Percentiles rank a stretch among this genome's conserved stretches.
Conservation (phyloP, 2,888 invertebrate genomes). For the Pterobdella sp. region DNA sequence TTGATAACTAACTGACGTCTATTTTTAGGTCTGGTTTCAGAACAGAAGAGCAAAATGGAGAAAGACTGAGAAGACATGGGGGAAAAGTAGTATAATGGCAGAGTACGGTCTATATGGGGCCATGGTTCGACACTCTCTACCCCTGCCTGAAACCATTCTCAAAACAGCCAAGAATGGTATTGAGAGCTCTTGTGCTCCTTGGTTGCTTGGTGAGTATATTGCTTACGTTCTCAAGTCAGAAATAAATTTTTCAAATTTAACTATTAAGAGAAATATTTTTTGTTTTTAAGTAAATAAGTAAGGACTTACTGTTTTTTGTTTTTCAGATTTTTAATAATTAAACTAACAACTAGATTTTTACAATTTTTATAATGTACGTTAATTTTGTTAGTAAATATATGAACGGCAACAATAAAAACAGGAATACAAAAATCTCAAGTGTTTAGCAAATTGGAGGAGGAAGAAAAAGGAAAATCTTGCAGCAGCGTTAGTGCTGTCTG, state of each 20-base stretch:
- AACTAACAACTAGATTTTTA: no score
- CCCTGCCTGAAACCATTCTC: constrained; percentile 93
- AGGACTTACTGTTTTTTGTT: no score
- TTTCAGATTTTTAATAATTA: no score
- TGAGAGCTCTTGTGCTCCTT: constrained; percentile 78
- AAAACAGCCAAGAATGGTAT: constrained; percentile 73
- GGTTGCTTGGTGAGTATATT: constrained; percentile 84
- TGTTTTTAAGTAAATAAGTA: no score
- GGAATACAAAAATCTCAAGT: constrained; percentile 32
- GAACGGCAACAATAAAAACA: no score
- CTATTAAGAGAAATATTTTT: no score
- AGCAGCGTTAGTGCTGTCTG: not conserved
- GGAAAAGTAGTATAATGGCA: constrained; percentile 97
- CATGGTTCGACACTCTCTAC: constrained; percentile 97
- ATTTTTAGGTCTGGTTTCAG: constrained; percentile 90
- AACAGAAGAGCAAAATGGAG: constrained; percentile 98
- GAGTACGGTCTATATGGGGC: constrained; percentile 99
- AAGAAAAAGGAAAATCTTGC: not conserved
- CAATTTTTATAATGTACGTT: no score
- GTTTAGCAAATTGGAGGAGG: constrained; percentile 24
- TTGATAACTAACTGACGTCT: no score
- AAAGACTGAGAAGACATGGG: constrained; percentile 99
- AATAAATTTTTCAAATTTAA: no score
- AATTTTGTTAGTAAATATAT: no score
- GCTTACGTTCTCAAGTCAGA: no score